Base-by-base conservation (phyloP, 1,140 invertebrate genomes). In the Oreohelix idahoensis region DNA sequence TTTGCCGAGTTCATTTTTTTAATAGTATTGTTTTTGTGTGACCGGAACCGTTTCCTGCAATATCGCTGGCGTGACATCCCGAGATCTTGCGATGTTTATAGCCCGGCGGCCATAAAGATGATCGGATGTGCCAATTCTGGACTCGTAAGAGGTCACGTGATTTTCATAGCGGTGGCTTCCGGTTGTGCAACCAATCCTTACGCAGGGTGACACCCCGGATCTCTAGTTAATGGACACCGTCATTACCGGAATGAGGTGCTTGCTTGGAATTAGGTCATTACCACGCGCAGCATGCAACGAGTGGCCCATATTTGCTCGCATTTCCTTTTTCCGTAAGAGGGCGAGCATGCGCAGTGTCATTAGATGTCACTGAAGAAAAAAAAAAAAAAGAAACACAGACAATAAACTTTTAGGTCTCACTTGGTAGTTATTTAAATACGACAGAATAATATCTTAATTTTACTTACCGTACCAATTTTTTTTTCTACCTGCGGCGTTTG, bases 181-280 rank as follows among this genome's bases (percentile, higher is more conserved):
- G 63, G 63, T 66, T 66, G 63, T 66, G 29, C 29, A 66, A 66
- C 63, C n/a, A 66, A 66, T 66, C 63, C 63, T 66, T 32, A 66
- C 63, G 29, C 63, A 66, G 63, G 29, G 63, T 35, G 63, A 35
- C 29, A 11, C 63, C 63, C 63, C 63, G 63, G 63, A 66, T 66
- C 63, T 32, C n/a, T n/a, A 32, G 63, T 32, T 66, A 66, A 66
- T 66, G 63, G 63, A 17, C 63, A n/a, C 63, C n/a, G 29, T n/a
- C 63, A 66, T 66, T 32, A 32, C 63, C 29, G 29, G 63, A 66
- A 66, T 66, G 63, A 66, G 63, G 63, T 32, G 63, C n/a, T 32
- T 4, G n/a, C 63, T 66, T 35, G 29, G 63, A 66, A 66, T 66
- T 66, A 66, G 63, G 63, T 66, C 63, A 66, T 66, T 66, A 66